phyloP scores from a whole-genome alignment of 2,113 vertebrate genomes.

The Pandion haliaetus region DNA sequence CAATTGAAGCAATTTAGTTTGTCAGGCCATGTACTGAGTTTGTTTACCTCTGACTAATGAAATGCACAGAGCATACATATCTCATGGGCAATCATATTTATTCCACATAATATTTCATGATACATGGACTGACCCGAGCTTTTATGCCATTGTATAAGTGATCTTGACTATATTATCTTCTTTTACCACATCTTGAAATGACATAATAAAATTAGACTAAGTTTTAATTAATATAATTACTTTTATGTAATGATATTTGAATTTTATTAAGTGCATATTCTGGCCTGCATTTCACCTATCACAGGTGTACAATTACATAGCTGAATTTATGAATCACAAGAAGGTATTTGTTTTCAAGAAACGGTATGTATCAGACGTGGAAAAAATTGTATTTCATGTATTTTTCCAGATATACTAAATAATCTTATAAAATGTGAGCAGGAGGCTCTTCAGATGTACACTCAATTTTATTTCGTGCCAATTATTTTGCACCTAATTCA shows the following conservation, averaged over 20 bases:
- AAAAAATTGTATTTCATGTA: background rate
- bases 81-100: background rate
- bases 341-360: background rate
- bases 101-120: background rate
- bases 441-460: constrained; percentile 52
- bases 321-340: constrained; percentile 6
- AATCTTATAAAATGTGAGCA: constrained; percentile 28
- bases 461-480: constrained; percentile 41
- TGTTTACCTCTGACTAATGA: background rate
- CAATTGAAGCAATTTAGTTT: background rate
- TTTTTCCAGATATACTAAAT: background rate
- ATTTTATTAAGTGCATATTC: constrained; percentile 23
- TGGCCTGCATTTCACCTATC: background rate
- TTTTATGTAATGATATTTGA: constrained; percentile 8
- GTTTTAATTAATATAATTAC: background rate
- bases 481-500: constrained; percentile 58
- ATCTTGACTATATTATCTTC: background rate
- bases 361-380: background rate
- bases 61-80: background rate
- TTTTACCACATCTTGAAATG: background rate
- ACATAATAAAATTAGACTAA: background rate
- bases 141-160: background rate
- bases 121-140: background rate
- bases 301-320: background rate
- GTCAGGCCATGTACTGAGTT: background rate